Evolutionary conservation across 2,888 invertebrate species (phyloP).

Genomic region (Auanema freiburgensis): DNA sequence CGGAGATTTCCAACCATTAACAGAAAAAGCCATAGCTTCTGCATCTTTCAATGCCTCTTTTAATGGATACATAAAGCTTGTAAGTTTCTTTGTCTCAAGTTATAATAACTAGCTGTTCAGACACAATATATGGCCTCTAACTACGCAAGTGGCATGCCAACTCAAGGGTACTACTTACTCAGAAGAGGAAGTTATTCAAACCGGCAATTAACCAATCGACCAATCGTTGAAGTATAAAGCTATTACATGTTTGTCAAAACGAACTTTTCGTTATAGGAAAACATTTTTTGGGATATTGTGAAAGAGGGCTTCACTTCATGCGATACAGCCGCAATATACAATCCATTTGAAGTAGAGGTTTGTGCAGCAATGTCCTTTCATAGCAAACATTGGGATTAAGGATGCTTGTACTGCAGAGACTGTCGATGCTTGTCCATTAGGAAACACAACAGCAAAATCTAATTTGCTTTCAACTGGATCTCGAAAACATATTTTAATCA

Average conservation of each 20-base stretch:
- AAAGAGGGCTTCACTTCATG: slow-evolving; percentile 29
- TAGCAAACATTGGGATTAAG: neutral
- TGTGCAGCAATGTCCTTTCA: neutral
- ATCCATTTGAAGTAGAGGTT: slow-evolving; percentile 42
- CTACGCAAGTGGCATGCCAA: slow-evolving; percentile 39
- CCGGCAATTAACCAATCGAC: neutral
- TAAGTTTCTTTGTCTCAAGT: too few species aligned
- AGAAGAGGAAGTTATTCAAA: slow-evolving; percentile 9
- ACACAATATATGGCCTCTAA: slow-evolving; percentile 32
- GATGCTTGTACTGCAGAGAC: slow-evolving; percentile 20
- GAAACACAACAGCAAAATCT: slow-evolving; percentile 36
- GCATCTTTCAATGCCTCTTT: slow-evolving; percentile 37
- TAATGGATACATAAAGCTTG: slow-evolving; percentile 41
- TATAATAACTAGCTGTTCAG: too few species aligned
- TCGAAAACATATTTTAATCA: slow-evolving; percentile 35
- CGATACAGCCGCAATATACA: slow-evolving; percentile 31
- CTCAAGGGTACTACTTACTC: slow-evolving; percentile 36
- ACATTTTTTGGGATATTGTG: slow-evolving; percentile 40
- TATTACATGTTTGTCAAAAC: neutral
- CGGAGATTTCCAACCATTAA: slow-evolving; percentile 38
- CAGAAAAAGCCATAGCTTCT: slow-evolving; percentile 30
- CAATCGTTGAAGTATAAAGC: too few species aligned
- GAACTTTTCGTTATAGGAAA: slow-evolving; percentile 24
- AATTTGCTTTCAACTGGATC: slow-evolving; percentile 26
- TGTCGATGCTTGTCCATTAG: slow-evolving; percentile 37